phyloP scores from a whole-genome alignment of 2,113 vertebrate genomes.

The Hystrix brachyura region DNA sequence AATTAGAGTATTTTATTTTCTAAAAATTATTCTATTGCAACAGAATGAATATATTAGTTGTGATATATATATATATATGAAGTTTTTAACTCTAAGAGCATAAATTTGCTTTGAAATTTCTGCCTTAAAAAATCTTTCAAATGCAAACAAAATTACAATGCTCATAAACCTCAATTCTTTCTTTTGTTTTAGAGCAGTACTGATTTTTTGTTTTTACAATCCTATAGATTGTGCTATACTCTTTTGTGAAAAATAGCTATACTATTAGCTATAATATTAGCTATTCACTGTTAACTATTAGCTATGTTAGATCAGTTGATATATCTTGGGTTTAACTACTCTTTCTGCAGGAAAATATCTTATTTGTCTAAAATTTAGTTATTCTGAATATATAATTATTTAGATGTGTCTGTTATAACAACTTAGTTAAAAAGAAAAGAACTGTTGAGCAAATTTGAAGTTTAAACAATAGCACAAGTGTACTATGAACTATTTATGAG shows the following conservation, averaged over 20 bases:
- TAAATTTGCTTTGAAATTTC: background rate
- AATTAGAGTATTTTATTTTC: background rate
- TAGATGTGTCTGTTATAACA: background rate
- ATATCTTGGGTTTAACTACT: background rate
- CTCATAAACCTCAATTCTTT: background rate
- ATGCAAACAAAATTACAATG: background rate
- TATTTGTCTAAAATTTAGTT: background rate
- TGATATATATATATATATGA: background rate
- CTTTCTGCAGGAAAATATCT: background rate
- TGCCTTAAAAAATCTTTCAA: background rate
- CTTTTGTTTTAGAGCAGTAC: background rate
- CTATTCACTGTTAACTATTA: too few relatives aligned
- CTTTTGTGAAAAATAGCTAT: too few relatives aligned
- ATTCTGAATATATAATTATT: constrained; percentile 45
- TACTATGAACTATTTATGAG: background rate
- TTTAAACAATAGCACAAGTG: background rate
- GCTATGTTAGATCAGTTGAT: background rate
- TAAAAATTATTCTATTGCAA: background rate
- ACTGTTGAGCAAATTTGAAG: background rate
- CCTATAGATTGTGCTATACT: background rate
- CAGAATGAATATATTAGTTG: background rate
- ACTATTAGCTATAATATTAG: too few relatives aligned
- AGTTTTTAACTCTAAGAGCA: background rate
- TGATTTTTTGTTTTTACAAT: background rate
- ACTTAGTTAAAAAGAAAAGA: background rate